phyloP scores from a whole-genome alignment of 2,797 vertebrate genomes.

The Falco biarmicus region DNA sequence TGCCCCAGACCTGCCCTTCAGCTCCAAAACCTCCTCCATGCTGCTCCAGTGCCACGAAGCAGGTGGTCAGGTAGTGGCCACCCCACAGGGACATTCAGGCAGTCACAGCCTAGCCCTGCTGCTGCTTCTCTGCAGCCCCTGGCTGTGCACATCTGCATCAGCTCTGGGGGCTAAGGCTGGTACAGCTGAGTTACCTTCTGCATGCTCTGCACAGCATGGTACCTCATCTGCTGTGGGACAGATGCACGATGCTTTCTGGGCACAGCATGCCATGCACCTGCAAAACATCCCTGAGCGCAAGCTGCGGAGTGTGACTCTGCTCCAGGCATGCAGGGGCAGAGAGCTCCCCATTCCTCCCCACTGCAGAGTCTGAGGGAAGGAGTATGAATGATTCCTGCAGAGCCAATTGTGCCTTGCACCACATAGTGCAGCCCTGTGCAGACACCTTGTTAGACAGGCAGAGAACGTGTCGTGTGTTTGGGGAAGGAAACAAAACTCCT shows the following conservation, averaged over 20 bases:
- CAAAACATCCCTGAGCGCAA: accelerated
- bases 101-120: background rate
- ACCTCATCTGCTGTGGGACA: background rate
- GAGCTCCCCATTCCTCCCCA: accelerated
- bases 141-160: accelerated
- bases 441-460: constrained; percentile 11
- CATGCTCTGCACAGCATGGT: accelerated
- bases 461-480: background rate
- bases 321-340: background rate
- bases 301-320: accelerated
- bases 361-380: accelerated
- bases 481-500: constrained; percentile 34
- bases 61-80: accelerated
- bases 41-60: accelerated
- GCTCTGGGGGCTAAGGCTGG: accelerated
- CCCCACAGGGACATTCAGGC: background rate
- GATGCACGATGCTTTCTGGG: background rate
- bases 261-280: background rate
- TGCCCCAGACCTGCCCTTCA: background rate
- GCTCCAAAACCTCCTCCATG: background rate
- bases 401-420: background rate
- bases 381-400: background rate
- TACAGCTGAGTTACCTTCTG: background rate
- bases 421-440: background rate
- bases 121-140: background rate